Conservation (phyloP, 2,888 invertebrate species). For the Melanostoma scalare region DNA sequence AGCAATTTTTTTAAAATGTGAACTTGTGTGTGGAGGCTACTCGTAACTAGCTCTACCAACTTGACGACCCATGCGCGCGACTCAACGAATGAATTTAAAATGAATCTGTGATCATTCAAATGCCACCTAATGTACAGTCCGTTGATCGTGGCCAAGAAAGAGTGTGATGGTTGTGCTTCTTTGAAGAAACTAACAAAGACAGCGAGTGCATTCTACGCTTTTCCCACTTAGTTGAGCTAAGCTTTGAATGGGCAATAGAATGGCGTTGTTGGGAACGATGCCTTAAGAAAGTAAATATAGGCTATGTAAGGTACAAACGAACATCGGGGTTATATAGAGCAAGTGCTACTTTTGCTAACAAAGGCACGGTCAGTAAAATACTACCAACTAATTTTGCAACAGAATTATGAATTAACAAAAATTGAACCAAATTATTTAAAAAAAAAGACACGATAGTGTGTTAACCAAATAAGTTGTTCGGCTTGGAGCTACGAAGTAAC, state of each 20-base stretch:
- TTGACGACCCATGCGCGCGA: slow-evolving; percentile 43
- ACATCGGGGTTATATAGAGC: too few relatives aligned
- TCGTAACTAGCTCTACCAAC: slow-evolving; percentile 22
- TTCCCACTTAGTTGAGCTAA: slow-evolving; percentile 28
- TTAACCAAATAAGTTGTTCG: too few relatives aligned
- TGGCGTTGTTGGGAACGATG: not conserved
- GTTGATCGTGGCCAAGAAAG: slow-evolving; percentile 15
- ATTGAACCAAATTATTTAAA: too few relatives aligned
- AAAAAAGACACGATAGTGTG: too few relatives aligned
- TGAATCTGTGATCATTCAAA: slow-evolving; percentile 66
- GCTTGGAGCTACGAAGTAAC: too few relatives aligned
- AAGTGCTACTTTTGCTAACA: too few relatives aligned
- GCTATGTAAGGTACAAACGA: too few relatives aligned
- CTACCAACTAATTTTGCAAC: too few relatives aligned
- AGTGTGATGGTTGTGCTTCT: slow-evolving; percentile 21
- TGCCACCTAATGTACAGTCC: slow-evolving; percentile 61
- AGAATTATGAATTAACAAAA: too few relatives aligned
- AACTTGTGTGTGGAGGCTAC: slow-evolving; percentile 15
- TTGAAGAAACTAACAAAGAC: slow-evolving; percentile 39
- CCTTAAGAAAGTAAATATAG: too few relatives aligned
- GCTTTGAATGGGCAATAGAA: slow-evolving; percentile 27
- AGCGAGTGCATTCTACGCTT: slow-evolving; percentile 55
- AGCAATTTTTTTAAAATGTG: slow-evolving; percentile 10
- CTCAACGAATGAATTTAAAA: slow-evolving; percentile 69
- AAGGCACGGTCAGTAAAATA: too few relatives aligned